phyloP scores from a whole-genome alignment of 2,113 vertebrate species.

The Addax nasomaculatus region DNA sequence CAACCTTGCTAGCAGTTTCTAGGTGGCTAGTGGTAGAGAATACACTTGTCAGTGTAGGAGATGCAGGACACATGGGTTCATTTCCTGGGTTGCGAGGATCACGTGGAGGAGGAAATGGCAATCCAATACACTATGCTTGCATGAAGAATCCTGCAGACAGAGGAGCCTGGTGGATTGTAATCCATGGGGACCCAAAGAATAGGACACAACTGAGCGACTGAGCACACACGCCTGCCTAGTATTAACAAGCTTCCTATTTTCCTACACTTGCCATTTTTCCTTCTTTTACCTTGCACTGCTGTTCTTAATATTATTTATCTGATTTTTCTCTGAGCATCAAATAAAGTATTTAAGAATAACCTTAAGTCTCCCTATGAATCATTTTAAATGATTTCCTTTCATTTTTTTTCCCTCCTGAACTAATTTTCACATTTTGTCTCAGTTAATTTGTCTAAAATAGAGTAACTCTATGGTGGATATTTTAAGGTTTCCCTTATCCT shows the following conservation, averaged over 20 bases:
- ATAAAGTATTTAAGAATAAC: conserved; percentile 33
- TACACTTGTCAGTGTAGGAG: neutral
- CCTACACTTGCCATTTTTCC: neutral
- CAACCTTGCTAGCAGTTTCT: neutral
- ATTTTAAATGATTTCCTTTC: conserved; percentile 17
- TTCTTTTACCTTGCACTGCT: neutral
- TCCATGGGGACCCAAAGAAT: neutral
- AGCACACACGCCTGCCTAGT: neutral
- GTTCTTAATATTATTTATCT: neutral
- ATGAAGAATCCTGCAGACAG: neutral
- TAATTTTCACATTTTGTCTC: conserved; percentile 37
- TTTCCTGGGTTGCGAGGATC: neutral
- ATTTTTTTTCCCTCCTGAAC: neutral
- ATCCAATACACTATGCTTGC: neutral
- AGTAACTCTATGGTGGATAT: neutral
- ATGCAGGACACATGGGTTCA: neutral
- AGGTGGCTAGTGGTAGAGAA: neutral
- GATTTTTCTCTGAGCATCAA: neutral
- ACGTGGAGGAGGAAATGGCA: neutral
- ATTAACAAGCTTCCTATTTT: neutral
- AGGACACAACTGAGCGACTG: neutral
- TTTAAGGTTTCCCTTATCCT: neutral
- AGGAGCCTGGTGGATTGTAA: neutral
- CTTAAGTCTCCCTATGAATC: neutral
- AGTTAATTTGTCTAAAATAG: conserved; percentile 33